These are phyloP conservation scores for Rutpela maculata DNA, from an alignment of 2,888 invertebrate species.

Conservation along the genomic window DNA sequence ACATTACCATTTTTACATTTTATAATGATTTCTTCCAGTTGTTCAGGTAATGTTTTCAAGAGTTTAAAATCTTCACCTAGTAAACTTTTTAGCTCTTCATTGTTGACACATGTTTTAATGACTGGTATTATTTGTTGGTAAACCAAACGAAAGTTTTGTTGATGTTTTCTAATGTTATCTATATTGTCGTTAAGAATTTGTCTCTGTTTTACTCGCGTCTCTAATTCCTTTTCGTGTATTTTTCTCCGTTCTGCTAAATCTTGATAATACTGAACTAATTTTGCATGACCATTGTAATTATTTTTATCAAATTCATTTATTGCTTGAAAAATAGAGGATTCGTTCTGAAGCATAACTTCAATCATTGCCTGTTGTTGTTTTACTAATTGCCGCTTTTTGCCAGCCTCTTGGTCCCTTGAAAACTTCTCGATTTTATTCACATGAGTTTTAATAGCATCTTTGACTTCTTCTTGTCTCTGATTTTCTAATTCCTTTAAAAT, in stretches of 20 bases:
- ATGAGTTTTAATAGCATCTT: conserved; percentile 68
- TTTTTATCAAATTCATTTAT: conserved; percentile 76
- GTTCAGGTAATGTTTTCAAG: conserved; percentile 72
- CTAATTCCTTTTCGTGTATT: conserved; percentile 75
- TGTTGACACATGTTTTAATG: conserved; percentile 65
- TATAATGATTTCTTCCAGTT: conserved; percentile 74
- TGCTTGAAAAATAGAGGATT: conserved; percentile 73
- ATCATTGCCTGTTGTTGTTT: conserved; percentile 69
- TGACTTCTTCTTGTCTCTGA: conserved; percentile 64
- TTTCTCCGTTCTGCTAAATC: conserved; percentile 73
- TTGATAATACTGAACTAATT: conserved; percentile 73
- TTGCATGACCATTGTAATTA: conserved; percentile 76
- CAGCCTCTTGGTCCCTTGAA: conserved; percentile 64
- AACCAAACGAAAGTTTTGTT: conserved; percentile 76
- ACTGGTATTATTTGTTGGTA: conserved; percentile 77
- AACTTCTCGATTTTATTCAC: conserved; percentile 69
- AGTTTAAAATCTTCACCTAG: conserved; percentile 71
- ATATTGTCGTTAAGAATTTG: conserved; percentile 65
- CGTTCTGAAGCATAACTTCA: conserved; percentile 74
- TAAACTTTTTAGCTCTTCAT: conserved; percentile 50
- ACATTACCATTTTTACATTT: conserved; percentile 73
- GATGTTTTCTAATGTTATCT: conserved; percentile 77
- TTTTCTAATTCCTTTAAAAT: conserved; percentile 63
- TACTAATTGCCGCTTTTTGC: conserved; percentile 65
- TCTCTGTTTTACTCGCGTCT: conserved; percentile 71